Evolutionary conservation across 53 echinoderm and acorn worm species (phyloP).

Genomic region (Apostichopus leukothele): DNA sequence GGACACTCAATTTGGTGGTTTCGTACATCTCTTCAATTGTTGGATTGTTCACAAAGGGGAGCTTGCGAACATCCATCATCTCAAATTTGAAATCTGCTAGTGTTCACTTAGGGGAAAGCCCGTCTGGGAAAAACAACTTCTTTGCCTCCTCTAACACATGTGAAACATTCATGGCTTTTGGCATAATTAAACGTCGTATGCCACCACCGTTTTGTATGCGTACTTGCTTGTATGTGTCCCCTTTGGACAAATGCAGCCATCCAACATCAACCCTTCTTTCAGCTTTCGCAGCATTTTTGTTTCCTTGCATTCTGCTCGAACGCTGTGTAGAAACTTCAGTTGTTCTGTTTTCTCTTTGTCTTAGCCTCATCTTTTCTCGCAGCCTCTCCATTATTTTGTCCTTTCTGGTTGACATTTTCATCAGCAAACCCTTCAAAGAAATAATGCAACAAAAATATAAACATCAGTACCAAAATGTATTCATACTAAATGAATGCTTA

Average conservation of each 20-base stretch:
- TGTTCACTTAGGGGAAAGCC: background rate
- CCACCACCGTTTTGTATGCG: slow-evolving; percentile 37
- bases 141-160: slow-evolving; percentile 15
- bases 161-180: slow-evolving; percentile 16
- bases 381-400: background rate
- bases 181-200: slow-evolving; percentile 37
- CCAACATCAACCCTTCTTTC: slow-evolving; percentile 40
- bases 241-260: slow-evolving; percentile 42
- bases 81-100: background rate
- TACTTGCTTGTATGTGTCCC: slow-evolving; percentile 37
- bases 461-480: too few relatives aligned
- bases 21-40: background rate
- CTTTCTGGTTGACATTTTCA: slow-evolving; percentile 1
- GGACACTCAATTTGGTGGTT: background rate
- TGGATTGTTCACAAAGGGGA: background rate
- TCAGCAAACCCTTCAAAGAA: background rate
- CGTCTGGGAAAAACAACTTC: slow-evolving; percentile 34
- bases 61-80: slow-evolving; percentile 3
- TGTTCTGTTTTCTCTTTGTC: background rate
- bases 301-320: slow-evolving; percentile 26
- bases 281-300: slow-evolving; percentile 35
- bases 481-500: too few relatives aligned
- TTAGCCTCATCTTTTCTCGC: slow-evolving; percentile 13
- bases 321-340: background rate
- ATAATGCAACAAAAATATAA: too few relatives aligned